Conservation (phyloP, 1,140 invertebrate genomes). For the Samia ricini region DNA sequence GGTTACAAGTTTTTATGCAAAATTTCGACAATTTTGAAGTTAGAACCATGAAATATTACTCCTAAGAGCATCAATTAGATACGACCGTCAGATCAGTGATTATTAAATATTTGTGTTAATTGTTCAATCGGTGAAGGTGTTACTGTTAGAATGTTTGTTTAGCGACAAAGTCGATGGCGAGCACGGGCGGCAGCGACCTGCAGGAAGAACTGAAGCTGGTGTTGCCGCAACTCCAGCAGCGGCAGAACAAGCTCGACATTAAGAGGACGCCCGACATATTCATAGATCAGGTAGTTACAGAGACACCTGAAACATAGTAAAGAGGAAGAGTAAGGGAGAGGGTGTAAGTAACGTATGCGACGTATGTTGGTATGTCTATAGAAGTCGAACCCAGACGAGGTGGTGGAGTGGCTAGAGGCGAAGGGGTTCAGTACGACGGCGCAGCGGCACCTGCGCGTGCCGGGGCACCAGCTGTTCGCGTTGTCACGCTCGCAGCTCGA, state of each 20-base stretch:
- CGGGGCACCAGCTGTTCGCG: constrained; percentile 84
- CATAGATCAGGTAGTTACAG: constrained; percentile 79
- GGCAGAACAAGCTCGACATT: constrained; percentile 79
- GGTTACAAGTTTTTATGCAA: too few relatives aligned
- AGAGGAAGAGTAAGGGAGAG: not conserved
- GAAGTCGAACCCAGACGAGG: constrained; percentile 79
- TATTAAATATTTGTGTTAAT: too few relatives aligned
- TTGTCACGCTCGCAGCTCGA: constrained; percentile 82
- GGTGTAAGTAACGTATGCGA: not conserved
- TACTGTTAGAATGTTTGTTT: not conserved
- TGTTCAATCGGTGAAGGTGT: not conserved
- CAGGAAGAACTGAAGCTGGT: constrained; percentile 85
- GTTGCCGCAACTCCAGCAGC: constrained; percentile 80
- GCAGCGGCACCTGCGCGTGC: constrained; percentile 80
- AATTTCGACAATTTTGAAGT: too few relatives aligned
- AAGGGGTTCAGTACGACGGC: constrained; percentile 86
- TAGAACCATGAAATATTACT: too few relatives aligned
- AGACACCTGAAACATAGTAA: too few relatives aligned
- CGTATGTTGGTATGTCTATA: constrained; percentile 20
- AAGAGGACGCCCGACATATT: constrained; percentile 85
- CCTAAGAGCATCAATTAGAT: too few relatives aligned
- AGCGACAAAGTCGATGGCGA: constrained; percentile 58
- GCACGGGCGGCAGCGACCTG: constrained; percentile 68
- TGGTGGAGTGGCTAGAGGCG: constrained; percentile 85
- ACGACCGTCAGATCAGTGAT: too few relatives aligned